Evolutionary conservation across 2,113 vertebrate genomes (phyloP).

Genomic region (Toxostoma redivivum): DNA sequence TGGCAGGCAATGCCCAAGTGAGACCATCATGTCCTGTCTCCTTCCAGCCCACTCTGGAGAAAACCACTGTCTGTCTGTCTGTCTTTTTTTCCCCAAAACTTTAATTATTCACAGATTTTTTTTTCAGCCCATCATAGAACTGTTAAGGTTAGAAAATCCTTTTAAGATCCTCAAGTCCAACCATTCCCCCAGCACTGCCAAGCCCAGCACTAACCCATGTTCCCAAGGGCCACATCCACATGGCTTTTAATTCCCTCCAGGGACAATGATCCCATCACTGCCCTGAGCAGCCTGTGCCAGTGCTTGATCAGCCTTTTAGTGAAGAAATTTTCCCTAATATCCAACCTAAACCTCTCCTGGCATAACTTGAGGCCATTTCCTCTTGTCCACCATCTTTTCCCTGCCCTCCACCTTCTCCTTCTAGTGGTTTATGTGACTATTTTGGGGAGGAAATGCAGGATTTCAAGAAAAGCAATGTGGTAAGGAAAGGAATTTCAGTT

Average conservation of each 20-base stretch:
- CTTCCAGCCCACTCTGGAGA: background rate
- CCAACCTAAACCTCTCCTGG: background rate
- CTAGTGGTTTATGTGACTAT: background rate
- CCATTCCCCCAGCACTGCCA: background rate
- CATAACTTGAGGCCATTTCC: background rate
- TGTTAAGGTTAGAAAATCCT: background rate
- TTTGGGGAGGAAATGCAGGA: background rate
- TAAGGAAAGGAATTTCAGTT: background rate
- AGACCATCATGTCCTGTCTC: background rate
- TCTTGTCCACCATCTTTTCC: background rate
- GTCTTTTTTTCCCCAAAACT: background rate
- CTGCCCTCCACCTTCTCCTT: background rate
- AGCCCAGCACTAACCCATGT: background rate
- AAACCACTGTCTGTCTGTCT: background rate
- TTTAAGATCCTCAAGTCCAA: background rate
- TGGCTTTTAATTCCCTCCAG: background rate
- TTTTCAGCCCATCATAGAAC: background rate
- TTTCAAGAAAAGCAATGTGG: conserved; percentile 8
- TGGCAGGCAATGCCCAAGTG: background rate
- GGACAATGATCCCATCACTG: background rate
- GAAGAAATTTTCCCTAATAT: background rate
- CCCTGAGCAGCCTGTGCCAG: background rate
- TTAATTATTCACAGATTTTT: background rate
- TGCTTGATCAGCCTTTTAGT: background rate
- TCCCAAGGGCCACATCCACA: background rate